Conservation (phyloP, 2,888 invertebrate genomes). For the Dexiosoma caninum region DNA sequence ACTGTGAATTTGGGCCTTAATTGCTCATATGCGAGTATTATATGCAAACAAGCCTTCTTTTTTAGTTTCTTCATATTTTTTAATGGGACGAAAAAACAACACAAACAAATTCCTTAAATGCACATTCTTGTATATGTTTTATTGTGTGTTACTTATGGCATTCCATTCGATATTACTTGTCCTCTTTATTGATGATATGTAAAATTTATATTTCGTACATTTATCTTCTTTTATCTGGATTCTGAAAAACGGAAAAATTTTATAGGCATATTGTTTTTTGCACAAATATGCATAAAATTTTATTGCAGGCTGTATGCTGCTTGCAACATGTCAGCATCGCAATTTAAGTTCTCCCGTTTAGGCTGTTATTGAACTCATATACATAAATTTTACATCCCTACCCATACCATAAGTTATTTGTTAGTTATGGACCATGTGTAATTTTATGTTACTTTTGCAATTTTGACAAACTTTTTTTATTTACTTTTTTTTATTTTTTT, state of each 20-base stretch:
- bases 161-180: background rate
- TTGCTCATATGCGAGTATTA: too few species aligned
- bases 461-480: too few species aligned
- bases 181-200: background rate
- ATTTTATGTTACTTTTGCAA: too few species aligned
- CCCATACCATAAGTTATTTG: background rate
- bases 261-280: conserved; percentile 33
- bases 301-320: conserved; percentile 38
- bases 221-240: background rate
- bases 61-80: too few species aligned
- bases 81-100: too few species aligned
- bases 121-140: too few species aligned
- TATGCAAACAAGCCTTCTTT: too few species aligned
- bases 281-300: conserved; percentile 45
- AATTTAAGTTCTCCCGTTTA: conserved; percentile 29
- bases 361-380: conserved; percentile 17
- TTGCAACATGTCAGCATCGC: conserved; percentile 53
- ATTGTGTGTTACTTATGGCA: too few species aligned
- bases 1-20: too few species aligned
- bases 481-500: too few species aligned
- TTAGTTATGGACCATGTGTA: conserved; percentile 23
- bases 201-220: conserved; percentile 17
- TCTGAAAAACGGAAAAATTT: background rate
- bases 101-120: too few species aligned
- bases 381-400: background rate